Percentiles rank a stretch among this genome's conserved stretches.
These are phyloP conservation scores for Lacerta agilis DNA, from an alignment of 2,797 vertebrate genomes.

Conservation along the genomic window DNA sequence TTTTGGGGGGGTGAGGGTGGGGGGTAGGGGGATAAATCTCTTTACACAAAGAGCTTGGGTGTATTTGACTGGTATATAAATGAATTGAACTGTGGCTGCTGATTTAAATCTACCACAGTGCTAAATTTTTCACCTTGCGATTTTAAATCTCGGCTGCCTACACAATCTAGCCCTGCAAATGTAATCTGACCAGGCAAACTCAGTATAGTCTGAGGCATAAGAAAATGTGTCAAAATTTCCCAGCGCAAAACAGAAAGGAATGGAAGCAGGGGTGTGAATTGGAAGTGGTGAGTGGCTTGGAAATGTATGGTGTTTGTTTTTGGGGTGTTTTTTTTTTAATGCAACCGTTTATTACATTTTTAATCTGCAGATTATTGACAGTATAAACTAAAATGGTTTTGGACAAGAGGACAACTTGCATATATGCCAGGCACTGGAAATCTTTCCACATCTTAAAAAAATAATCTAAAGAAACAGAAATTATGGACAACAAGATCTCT, in stretches of 20 bases:
- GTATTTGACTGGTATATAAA: background rate
- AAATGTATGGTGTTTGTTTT: background rate
- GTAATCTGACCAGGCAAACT: rapidly evolving
- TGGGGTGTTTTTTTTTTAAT: slow-evolving; percentile 36
- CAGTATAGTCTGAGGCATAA: slow-evolving; percentile 32
- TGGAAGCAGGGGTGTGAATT: slow-evolving; percentile 51
- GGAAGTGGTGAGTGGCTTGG: slow-evolving; percentile 45
- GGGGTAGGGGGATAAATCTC: background rate
- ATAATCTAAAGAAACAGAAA: slow-evolving; percentile 60
- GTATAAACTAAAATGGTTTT: slow-evolving; percentile 74
- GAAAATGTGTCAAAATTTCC: slow-evolving; percentile 46
- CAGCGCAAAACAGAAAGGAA: slow-evolving; percentile 41
- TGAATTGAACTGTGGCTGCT: background rate
- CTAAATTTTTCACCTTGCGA: background rate
- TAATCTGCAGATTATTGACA: slow-evolving; percentile 81
- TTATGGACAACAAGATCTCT: slow-evolving; percentile 65
- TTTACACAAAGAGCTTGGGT: background rate
- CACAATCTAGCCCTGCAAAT: slow-evolving; percentile 13
- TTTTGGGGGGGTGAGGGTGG: too few species aligned
- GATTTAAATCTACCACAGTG: background rate
- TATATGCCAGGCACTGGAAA: slow-evolving; percentile 67
- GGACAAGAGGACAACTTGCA: slow-evolving; percentile 68
- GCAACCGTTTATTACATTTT: slow-evolving; percentile 78
- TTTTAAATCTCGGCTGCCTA: slow-evolving; percentile 4
- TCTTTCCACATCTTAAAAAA: slow-evolving; percentile 62